Conservation (phyloP, 2,113 vertebrate species). For the Oxygymnocypris stewartii region DNA sequence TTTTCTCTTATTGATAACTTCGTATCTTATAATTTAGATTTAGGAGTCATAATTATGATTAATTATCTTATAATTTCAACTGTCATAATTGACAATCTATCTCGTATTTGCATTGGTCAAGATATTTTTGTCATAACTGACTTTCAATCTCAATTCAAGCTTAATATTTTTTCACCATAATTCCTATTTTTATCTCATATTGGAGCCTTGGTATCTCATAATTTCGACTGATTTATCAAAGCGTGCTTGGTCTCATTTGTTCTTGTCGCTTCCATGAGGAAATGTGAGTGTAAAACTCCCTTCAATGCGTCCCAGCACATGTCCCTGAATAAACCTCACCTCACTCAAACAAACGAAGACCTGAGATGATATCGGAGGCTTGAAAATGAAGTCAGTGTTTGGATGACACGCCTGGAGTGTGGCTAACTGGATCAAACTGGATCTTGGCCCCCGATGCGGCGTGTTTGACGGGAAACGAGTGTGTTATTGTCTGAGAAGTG, state of each 20-base stretch:
- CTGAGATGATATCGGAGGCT: background rate
- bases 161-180: too few relatives aligned
- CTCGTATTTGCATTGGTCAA: too few relatives aligned
- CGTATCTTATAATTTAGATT: too few relatives aligned
- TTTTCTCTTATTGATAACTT: too few relatives aligned
- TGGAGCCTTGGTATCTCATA: too few relatives aligned
- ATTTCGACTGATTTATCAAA: background rate
- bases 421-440: background rate
- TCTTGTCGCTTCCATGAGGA: background rate
- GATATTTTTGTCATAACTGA: too few relatives aligned
- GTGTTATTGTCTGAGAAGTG: background rate
- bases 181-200: too few relatives aligned
- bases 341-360: background rate
- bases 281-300: background rate
- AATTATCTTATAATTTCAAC: too few relatives aligned
- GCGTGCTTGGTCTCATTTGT: background rate
- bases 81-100: too few relatives aligned
- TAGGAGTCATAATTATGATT: too few relatives aligned
- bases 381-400: background rate
- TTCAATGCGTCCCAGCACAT: background rate
- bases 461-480: background rate
- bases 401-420: background rate
- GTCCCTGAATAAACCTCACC: background rate
- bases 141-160: too few relatives aligned
- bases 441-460: background rate